Percentiles rank a stretch among this genome's conserved stretches.
These are phyloP conservation scores for Arizona elegans DNA, from an alignment of 2,113 vertebrate genomes.

Conservation along the genomic window DNA sequence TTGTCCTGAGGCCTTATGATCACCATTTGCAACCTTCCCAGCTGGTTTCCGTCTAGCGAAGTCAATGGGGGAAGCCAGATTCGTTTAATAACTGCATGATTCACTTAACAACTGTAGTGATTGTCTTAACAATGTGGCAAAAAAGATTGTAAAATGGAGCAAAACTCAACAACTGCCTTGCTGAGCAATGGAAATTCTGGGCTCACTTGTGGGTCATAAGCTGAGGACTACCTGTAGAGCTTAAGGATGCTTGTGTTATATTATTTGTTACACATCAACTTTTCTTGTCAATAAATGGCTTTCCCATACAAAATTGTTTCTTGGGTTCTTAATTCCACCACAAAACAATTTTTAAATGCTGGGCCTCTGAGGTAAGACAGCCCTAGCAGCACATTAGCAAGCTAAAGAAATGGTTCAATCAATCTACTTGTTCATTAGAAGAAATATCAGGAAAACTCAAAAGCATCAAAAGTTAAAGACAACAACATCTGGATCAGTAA, in stretches of 20 bases:
- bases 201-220: background rate
- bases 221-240: background rate
- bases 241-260: background rate
- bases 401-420: background rate
- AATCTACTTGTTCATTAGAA: background rate
- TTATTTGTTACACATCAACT: background rate
- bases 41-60: background rate
- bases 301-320: background rate
- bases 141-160: background rate
- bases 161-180: background rate
- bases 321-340: background rate
- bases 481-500: background rate
- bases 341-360: background rate
- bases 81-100: background rate
- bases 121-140: background rate
- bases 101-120: background rate
- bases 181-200: background rate
- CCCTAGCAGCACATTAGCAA: background rate
- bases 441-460: background rate
- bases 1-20: background rate
- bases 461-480: background rate
- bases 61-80: background rate
- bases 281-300: background rate
- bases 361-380: background rate
- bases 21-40: background rate